These are phyloP conservation scores for Drosophila seguyi DNA, from an alignment of 1,140 invertebrate species.

Conservation along the genomic window DNA sequence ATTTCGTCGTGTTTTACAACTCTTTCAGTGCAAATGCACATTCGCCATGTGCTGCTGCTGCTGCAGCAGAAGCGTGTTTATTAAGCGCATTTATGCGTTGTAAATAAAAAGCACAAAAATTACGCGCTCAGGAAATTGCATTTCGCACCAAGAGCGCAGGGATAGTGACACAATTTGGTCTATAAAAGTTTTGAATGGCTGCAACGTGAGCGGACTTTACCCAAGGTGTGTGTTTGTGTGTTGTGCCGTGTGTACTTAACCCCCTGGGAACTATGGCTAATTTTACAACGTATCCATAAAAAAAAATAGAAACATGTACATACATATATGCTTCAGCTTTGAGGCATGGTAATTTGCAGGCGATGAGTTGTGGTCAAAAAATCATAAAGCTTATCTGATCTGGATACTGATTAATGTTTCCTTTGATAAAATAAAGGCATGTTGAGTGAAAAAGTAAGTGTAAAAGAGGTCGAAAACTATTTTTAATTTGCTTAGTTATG, in stretches of 20 bases:
- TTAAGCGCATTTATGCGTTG: constrained; percentile 78
- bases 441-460: neutral
- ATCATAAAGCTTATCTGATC: constrained; percentile 14
- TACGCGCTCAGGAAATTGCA: constrained; percentile 58
- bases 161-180: constrained; percentile 67
- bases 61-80: constrained; percentile 63
- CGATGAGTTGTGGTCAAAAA: constrained; percentile 4
- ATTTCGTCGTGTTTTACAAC: constrained; percentile 70
- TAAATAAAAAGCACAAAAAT: constrained; percentile 64
- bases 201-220: constrained; percentile 51
- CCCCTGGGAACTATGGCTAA: constrained; percentile 24
- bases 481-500: neutral
- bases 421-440: neutral
- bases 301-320: constrained; percentile 5
- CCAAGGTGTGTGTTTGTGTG: constrained; percentile 22
- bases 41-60: constrained; percentile 45
- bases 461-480: neutral
- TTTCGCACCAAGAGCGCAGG: constrained; percentile 24
- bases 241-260: neutral
- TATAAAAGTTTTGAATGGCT: constrained; percentile 77
- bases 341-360: constrained; percentile 4
- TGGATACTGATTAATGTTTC: constrained; percentile 13
- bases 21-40: constrained; percentile 50
- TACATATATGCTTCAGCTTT: constrained; percentile 1
- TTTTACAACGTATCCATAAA: constrained; percentile 31